Evolutionary conservation across 2,888 invertebrate species (phyloP), one percentile per base, ranked within the genome.

Genomic region (Hemithea aestivaria): DNA sequence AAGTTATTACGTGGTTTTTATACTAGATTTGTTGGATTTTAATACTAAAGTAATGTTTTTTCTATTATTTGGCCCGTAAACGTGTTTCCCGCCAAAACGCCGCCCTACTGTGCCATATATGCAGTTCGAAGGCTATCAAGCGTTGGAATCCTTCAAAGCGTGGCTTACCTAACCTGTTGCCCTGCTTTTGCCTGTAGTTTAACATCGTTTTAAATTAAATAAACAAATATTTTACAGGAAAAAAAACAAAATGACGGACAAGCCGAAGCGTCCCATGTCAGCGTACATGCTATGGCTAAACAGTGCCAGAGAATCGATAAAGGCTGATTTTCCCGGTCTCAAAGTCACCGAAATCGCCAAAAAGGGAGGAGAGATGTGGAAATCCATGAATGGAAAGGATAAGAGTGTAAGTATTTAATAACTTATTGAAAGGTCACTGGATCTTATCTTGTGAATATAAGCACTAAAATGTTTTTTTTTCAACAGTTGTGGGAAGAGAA

Each of bases 271-370:
- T 68, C 95, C 98, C 23, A 90, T 92, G 67, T 93, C 97, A 30
- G 97, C 96, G 1, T 99, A 96, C 75, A 96, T 99, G 93, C 75
- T 98, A 54, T 99, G 97, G 97, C 88, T 99, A 54, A 97, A 95
- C 74, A 96, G 94, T 56, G 92, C 90, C 44, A 90, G 99, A 55
- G 95, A 96, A 61, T 87, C 90, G 53, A 95, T 99, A 52, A 98
- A 98, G 79, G 88, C 92, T 21, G 95, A 97, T 32, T 91, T 95
- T 87, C 97, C 98, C 16, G 97, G 96, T 47, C 93, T 97, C 48
- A 92, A 93, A 66, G 92, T 99, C 12, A 96, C 96, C 6, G 99
- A 99, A 66, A 92, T 98, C 45, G 94, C 97, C 25, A 98, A 97
- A 83, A 96, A 95, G 67, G 98, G 94, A 40, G 98, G 98, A 30